Evolutionary conservation across 2,113 vertebrate species (phyloP), one percentile per base, ranked within the genome.

Genomic region (Phocoena phocoena): DNA sequence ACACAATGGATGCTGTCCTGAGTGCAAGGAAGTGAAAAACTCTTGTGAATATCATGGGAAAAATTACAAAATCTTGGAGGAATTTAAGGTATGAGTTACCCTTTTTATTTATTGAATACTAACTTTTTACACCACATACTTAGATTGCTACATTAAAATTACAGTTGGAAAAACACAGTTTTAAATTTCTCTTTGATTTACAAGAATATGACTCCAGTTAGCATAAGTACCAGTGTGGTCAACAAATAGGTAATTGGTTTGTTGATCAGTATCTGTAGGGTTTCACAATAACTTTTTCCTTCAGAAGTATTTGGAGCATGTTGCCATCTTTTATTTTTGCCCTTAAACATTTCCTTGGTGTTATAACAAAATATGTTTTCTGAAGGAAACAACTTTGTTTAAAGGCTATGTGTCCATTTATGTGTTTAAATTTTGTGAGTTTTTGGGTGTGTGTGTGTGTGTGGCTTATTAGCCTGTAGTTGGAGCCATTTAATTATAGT

Each of bases 11-110:
- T 99, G 99, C 98, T 99, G 99, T 97, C 99, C 99, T 8, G 99
- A 99, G 97, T 99, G 99, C 99, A 99, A 99, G 98, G 99, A 99
- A 99, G 99, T 99, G 97, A 99, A 99, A 98, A 99, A 99, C 99
- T 99, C 99, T 99, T 99, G 99, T 99, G 99, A 99, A 99, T 99
- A 99, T 98, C 99, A 99, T 96, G 99, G 99, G 97, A 99, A 99
- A 99, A 99, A 98, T 87, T 99, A 99, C 98, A 99, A 99, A 98
- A 99, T 99, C 98, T 99, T 99, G 98, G 99, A 99, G 97, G 99
- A 99, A 98, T 99, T 99, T 98, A 99, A 99, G 99, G 99, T 99
- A 99, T 98, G 99, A 90, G 82, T 74, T 60, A 55, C 44, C 91
- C 97, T 97, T 83, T 83, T 88, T 91, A 86, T 50, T 98, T 96